These are phyloP conservation scores for Chlamydotis undulata DNA, from an alignment of 2,113 vertebrate species.

Conservation along the genomic window DNA sequence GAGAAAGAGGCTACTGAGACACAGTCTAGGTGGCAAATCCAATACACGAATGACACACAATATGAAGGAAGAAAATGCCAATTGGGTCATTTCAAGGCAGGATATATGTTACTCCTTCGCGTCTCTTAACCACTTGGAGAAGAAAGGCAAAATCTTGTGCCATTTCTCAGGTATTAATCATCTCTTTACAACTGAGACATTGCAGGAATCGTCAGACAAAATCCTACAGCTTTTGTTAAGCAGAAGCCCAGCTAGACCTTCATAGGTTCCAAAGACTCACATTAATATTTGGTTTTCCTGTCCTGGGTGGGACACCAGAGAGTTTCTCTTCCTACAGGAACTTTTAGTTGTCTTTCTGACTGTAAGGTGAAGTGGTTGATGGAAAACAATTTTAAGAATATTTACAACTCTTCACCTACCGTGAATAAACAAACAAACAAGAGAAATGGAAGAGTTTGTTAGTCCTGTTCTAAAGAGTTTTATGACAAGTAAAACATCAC, in stretches of 20 bases:
- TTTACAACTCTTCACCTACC: not conserved
- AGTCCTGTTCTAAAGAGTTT: not conserved
- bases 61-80: not conserved
- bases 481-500: not conserved
- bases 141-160: not conserved
- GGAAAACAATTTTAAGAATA: not conserved
- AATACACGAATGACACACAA: rapidly evolving
- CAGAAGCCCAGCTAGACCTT: not conserved
- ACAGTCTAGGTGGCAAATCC: not conserved
- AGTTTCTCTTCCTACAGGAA: not conserved
- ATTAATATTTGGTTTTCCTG: not conserved
- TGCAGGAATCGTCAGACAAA: not conserved
- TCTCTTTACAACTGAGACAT: not conserved
- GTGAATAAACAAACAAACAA: not conserved
- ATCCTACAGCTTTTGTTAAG: not conserved
- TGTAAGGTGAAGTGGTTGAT: not conserved
- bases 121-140: not conserved
- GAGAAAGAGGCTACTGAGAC: not conserved
- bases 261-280: not conserved
- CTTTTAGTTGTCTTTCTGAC: not conserved
- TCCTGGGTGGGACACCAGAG: not conserved
- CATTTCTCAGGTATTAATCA: not conserved
- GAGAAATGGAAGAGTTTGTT: not conserved
- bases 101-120: not conserved
- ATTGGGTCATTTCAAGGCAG: not conserved